phyloP scores from a whole-genome alignment of 2,113 vertebrate species.

The Corvus moneduloides region DNA sequence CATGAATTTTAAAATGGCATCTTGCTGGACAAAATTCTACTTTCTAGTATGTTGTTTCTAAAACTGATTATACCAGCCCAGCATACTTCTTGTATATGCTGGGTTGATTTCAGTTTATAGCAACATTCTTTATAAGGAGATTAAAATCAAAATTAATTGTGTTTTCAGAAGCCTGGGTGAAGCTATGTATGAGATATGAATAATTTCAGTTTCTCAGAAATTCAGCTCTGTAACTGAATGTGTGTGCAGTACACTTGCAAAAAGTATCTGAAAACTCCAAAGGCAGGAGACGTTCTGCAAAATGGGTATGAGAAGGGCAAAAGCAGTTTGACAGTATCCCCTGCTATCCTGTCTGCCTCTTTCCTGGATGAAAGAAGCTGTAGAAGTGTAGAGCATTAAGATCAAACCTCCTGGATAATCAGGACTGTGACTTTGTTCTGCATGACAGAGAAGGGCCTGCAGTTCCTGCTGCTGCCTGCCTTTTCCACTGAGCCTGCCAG shows the following conservation, averaged over 20 bases:
- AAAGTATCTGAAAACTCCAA: background rate
- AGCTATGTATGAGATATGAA: background rate
- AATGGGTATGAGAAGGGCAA: background rate
- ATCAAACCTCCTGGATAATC: slow-evolving; percentile 42
- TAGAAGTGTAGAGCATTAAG: background rate
- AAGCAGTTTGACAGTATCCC: background rate
- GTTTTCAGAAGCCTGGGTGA: background rate
- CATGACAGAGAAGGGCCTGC: background rate
- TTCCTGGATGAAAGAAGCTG: background rate
- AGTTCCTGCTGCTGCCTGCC: background rate
- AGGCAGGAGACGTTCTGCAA: background rate
- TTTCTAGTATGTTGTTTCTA: background rate
- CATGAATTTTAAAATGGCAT: background rate
- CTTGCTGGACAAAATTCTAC: background rate
- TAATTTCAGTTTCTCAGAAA: background rate
- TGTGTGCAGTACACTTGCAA: background rate
- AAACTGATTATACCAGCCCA: background rate
- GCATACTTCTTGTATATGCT: background rate
- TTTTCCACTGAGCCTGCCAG: background rate
- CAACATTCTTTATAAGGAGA: background rate
- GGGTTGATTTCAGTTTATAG: background rate
- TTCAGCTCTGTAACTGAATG: background rate
- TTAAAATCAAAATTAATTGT: slow-evolving; percentile 19
- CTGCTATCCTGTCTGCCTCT: background rate
- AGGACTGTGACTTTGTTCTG: slow-evolving; percentile 24